Base-by-base conservation (phyloP, 2,797 vertebrate genomes). In the Manis javanica region DNA sequence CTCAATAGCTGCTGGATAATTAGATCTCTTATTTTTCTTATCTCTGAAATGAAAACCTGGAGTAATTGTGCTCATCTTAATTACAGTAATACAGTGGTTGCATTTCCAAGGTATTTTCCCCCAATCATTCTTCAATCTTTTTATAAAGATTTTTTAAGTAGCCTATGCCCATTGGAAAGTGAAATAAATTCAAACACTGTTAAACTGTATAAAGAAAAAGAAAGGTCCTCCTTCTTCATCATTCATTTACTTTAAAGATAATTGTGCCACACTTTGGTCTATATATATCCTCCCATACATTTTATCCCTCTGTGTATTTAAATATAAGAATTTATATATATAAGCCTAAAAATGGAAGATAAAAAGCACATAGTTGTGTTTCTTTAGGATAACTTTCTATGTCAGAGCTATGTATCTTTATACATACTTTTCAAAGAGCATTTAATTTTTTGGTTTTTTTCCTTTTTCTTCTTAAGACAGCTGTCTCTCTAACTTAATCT, bases 151-250 rank as follows among this genome's bases (percentile, higher is more conserved):
- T 12, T 83, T 81, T 69, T 15, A 46, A 77, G 31, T 74, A 86
- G 31, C 46, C 49, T 34, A 4, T 71, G 59, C 31, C 89, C 21
- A 53, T 55, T 72, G 26, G 66, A 72, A 89, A 77, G 49, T 86
- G 75, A 92, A 89, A 85, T 81, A 59, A 90, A 87, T 66, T 42
- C 31, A 71, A 88, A 81, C 3, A 37, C 26, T 59, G 34, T 29
- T 94, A 51, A 91, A 91, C 91, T 77, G 5, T 72, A 88, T 53
- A 94, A 49, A 87, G 64, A 34, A 55, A 68, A 55, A 72, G 74
- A 46, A 39, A 42, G 5, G 7, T 87, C 19, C 39, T 53, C 72
- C 89, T 75, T 88, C 34, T 66, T 15, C 21, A n/a, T 42, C 21
- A 5, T 23, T 66, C 53, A 77, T 12, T 51, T 10, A 77, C 23